Conservation (phyloP, 2,797 vertebrate species). For the Lacerta viridis region DNA sequence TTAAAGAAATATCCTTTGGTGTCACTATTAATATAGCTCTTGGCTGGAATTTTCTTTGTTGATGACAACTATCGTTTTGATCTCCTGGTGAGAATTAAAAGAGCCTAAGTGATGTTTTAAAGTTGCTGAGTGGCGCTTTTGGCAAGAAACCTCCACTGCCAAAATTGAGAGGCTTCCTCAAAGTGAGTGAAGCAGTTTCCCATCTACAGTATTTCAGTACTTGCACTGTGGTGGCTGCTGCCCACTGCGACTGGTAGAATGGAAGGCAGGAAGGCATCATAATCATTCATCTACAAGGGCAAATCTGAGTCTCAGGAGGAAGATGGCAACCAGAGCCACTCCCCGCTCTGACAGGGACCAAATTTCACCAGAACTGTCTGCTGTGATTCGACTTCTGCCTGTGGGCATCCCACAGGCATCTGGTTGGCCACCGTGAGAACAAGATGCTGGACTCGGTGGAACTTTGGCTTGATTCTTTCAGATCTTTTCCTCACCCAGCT, state of each 20-base stretch:
- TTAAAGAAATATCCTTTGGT: conserved; percentile 42
- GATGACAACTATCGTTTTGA: conserved; percentile 45
- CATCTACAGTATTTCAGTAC: no score
- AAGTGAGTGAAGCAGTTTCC: not conserved
- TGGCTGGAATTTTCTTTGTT: conserved; percentile 64
- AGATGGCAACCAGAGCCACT: no score
- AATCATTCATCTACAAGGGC: no score
- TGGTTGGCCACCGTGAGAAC: not conserved
- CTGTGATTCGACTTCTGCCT: no score
- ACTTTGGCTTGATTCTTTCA: not conserved
- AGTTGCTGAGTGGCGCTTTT: conserved; percentile 37
- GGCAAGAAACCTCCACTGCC: not conserved
- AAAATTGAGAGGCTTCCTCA: not conserved
- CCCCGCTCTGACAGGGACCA: no score
- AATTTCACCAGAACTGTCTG: no score
- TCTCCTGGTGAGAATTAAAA: conserved; percentile 48
- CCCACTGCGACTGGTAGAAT: no score
- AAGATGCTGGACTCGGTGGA: not conserved
- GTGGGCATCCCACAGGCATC: no score
- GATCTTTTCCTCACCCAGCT: no score
- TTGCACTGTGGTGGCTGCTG: not conserved
- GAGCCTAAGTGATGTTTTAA: conserved; percentile 34
- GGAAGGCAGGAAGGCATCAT: no score
- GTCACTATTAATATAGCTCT: conserved; percentile 46
- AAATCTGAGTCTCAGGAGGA: no score